Conservation (phyloP, 2,113 vertebrate species). For the Zingel zingel region DNA sequence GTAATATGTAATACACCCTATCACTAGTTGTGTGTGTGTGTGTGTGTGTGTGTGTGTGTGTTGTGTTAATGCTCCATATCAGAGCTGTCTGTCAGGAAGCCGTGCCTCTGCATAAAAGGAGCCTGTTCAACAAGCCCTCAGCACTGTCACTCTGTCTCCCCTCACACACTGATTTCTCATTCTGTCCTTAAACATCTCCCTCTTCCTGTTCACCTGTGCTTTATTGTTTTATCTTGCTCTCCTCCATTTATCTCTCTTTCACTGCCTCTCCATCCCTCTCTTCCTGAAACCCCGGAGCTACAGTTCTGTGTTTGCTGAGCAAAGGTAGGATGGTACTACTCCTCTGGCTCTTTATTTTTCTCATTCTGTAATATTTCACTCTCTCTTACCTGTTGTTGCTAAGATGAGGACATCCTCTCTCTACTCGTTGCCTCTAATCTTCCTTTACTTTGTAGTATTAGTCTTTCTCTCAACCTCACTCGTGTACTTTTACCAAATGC, state of each 20-base stretch:
- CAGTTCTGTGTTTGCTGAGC: constrained; percentile 37
- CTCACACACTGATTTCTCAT: constrained; percentile 42
- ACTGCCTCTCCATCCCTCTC: constrained; percentile 1
- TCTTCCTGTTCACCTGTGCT: constrained; percentile 37
- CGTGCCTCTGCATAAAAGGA: constrained; percentile 67
- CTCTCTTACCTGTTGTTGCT: constrained; percentile 35
- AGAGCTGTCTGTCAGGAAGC: constrained; percentile 57
- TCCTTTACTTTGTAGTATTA: not conserved
- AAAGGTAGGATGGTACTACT: constrained; percentile 13
- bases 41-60: constrained; percentile 13
- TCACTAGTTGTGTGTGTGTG: constrained; percentile 34
- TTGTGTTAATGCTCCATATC: constrained; percentile 58
- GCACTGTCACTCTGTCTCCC: constrained; percentile 41
- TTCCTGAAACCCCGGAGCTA: constrained; percentile 29
- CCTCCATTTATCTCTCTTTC: not conserved
- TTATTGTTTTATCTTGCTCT: constrained; percentile 33
- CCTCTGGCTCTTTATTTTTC: constrained; percentile 29
- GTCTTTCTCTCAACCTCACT: not conserved
- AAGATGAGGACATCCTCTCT: constrained; percentile 30
- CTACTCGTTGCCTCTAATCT: not conserved
- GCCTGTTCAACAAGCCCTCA: constrained; percentile 55
- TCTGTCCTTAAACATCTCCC: constrained; percentile 43
- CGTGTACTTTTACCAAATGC: not conserved
- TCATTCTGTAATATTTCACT: constrained; percentile 18
- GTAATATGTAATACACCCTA: constrained; percentile 66